Percentiles rank a stretch among this genome's conserved stretches.
phyloP scores from a whole-genome alignment of 2,888 invertebrate species.

The Stratiomys singularior region DNA sequence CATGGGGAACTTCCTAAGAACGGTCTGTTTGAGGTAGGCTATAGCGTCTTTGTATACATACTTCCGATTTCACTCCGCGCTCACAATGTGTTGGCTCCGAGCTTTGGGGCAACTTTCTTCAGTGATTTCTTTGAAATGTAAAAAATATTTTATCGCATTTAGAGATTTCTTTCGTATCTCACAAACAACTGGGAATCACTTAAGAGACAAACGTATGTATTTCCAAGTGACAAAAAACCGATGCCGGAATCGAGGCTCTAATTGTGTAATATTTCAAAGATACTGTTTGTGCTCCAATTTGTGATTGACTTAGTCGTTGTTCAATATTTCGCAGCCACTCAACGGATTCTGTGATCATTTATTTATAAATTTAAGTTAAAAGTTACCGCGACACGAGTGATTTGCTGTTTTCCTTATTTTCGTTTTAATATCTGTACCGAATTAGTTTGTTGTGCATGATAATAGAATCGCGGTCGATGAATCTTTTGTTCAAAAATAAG shows the following conservation, averaged over 20 bases:
- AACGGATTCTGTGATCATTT: not conserved
- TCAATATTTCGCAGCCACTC: no score
- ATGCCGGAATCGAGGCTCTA: not conserved
- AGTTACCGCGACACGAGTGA: no score
- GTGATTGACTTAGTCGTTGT: no score
- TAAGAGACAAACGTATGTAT: not conserved
- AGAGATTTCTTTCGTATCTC: not conserved
- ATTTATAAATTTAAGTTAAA: no score
- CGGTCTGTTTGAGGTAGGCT: not conserved
- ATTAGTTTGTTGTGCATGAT: not conserved
- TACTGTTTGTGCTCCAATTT: no score
- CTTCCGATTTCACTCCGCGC: not conserved
- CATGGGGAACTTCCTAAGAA: not conserved
- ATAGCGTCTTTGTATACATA: not conserved
- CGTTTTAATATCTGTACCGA: not conserved
- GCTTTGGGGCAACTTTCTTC: no score
- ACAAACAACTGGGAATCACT: not conserved
- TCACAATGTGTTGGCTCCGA: not conserved
- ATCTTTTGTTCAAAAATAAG: not conserved
- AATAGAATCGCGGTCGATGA: conserved; percentile 18
- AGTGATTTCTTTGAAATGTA: no score
- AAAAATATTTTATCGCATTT: not conserved
- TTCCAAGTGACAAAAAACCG: not conserved
- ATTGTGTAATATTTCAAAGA: no score
- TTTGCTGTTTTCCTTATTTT: no score